Percentiles rank a stretch among this genome's conserved stretches.
These are phyloP conservation scores for Athripsodes cinereus DNA, from an alignment of 2,888 invertebrate genomes.

Conservation along the genomic window DNA sequence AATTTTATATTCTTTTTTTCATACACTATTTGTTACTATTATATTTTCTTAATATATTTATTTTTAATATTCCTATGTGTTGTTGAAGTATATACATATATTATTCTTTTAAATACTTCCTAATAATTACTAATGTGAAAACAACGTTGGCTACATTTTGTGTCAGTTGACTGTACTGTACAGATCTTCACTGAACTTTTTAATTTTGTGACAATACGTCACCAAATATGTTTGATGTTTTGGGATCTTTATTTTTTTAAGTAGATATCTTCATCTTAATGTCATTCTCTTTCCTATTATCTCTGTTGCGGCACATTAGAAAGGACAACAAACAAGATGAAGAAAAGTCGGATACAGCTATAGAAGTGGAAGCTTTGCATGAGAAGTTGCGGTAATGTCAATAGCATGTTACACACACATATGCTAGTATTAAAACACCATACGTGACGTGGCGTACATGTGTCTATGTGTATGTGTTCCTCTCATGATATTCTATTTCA, in stretches of 20 bases:
- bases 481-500: no score
- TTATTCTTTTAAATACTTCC: no score
- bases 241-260: no score
- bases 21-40: not conserved
- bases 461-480: not conserved
- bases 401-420: not conserved
- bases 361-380: conserved; percentile 47
- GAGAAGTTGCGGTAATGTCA: conserved; percentile 25
- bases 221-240: no score
- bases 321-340: conserved; percentile 3
- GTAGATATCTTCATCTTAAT: no score
- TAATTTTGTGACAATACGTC: no score
- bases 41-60: not conserved
- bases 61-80: no score
- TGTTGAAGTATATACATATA: not conserved
- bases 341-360: conserved; percentile 40
- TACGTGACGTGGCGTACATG: not conserved
- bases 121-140: no score
- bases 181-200: no score
- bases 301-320: conserved; percentile 1
- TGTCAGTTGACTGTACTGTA: no score
- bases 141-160: no score
- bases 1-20: not conserved
- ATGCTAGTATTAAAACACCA: not conserved
- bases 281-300: no score